Evolutionary conservation across 92 coral and sea anemone species (phyloP).

Genomic region (Epizoanthus ramosus): DNA sequence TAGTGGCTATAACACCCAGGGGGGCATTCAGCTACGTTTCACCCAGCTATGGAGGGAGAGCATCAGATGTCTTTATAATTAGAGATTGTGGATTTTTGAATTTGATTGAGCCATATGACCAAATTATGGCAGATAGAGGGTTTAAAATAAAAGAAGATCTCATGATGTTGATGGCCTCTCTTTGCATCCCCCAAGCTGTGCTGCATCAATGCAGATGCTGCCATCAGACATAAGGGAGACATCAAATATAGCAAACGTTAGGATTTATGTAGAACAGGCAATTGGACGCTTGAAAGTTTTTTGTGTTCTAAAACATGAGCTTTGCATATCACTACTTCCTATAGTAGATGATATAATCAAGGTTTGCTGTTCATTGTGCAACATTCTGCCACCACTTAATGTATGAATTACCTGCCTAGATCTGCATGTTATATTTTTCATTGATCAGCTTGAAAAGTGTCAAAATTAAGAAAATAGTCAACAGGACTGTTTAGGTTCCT

Average conservation of each 20-base stretch:
- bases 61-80: no score
- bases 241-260: slow-evolving; percentile 16
- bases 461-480: slow-evolving; percentile 15
- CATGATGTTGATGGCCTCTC: no score
- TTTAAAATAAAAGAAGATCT: no score
- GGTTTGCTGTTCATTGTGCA: no score
- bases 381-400: no score
- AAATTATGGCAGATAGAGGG: no score
- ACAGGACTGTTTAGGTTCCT: slow-evolving; percentile 19
- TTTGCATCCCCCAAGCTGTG: no score
- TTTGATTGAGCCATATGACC: no score
- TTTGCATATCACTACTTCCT: neutral
- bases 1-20: no score
- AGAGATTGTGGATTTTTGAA: no score
- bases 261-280: slow-evolving; percentile 34
- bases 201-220: neutral
- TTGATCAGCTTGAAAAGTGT: slow-evolving; percentile 11
- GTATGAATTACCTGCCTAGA: slow-evolving; percentile 12
- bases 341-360: neutral
- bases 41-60: no score
- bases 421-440: slow-evolving; percentile 11
- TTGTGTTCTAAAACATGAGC: slow-evolving; percentile 26
- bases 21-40: no score
- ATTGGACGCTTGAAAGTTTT: slow-evolving; percentile 38
- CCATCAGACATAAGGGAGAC: neutral